Base-by-base conservation (phyloP, 1,140 invertebrate species). In the Calephelis nemesis region DNA sequence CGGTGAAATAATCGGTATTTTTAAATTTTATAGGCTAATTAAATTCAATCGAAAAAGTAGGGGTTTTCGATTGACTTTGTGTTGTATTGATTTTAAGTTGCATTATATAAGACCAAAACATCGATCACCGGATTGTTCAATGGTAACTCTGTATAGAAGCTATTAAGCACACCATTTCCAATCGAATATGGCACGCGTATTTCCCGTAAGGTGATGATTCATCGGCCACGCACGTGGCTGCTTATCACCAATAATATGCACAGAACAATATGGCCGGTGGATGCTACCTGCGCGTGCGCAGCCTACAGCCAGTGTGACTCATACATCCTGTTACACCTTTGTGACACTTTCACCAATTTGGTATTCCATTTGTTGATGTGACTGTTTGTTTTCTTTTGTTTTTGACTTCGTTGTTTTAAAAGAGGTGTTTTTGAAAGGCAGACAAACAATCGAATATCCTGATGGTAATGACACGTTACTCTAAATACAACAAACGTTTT, bases 301-400 rank as follows among this genome's bases (percentile, higher is more conserved):
- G 81, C 77, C 79, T 81, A 80, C 77, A 77, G 77, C 78, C 74
- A 70, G 71, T 62, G 68, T 87, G 85, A 86, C 73, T 84, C 83
- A 87, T 19, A 78, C 80, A 90, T 90, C 84, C 87, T 88, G 85
- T 83, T 88, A 79, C 77, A 83, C 80, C 80, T 82, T 87, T 66
- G 75, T 77, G 65, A 67, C 67, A 84, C 87, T 90, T 90, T 90
- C 85, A 80, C 87, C 78, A 71, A 80, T 78, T 77, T 69, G 67
- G 58, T 75, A 73, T 73, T 73, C 74, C 45, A 72, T 68, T 47
- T 52, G 62, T 65, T 68, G 52, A 54, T 54, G 19, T 54, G 52
- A 6, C 13, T 52, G 50, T 19, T 52, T 54, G 52, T 30, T 54
- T 54, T 54, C 15, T 15, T 54, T 52, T 15, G 13, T 52, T 12